A percentile compares a stretch with the other conserved stretches of the same genome.
Conservation (phyloP, 2,888 invertebrate species). For the Prosapia bicincta region DNA sequence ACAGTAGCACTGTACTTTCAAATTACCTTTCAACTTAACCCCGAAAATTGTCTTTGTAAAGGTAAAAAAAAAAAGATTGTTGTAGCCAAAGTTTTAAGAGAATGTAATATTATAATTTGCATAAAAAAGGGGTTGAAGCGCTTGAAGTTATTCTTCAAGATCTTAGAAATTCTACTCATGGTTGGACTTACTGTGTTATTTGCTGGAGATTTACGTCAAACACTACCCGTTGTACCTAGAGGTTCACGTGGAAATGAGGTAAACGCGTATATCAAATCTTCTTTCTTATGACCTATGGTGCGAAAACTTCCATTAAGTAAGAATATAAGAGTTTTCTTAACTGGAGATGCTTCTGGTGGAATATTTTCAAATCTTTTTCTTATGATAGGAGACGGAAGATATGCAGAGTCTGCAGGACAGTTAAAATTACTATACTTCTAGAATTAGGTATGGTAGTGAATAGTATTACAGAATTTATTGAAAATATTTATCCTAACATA, state of each 20-base stretch:
- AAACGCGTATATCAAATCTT: neutral
- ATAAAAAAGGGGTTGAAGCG: neutral
- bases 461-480: neutral
- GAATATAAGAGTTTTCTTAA: neutral
- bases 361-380: neutral
- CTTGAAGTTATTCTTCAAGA: neutral
- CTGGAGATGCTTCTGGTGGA: neutral
- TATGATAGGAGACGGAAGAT: neutral
- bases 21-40: neutral
- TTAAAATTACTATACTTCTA: neutral
- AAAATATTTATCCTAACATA: no score
- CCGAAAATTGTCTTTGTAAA: neutral
- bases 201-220: conserved; percentile 1
- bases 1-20: neutral
- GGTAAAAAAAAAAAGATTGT: neutral
- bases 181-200: conserved; percentile 4
- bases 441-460: neutral
- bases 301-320: neutral
- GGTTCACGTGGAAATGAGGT: conserved; percentile 1
- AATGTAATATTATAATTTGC: neutral
- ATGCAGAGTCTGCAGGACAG: neutral
- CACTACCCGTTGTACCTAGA: neutral
- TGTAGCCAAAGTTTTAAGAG: conserved; percentile 34
- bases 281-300: neutral
- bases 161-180: neutral